Evolutionary conservation across 2,113 vertebrate species (phyloP).

Genomic region (Dermatemys mawii): DNA sequence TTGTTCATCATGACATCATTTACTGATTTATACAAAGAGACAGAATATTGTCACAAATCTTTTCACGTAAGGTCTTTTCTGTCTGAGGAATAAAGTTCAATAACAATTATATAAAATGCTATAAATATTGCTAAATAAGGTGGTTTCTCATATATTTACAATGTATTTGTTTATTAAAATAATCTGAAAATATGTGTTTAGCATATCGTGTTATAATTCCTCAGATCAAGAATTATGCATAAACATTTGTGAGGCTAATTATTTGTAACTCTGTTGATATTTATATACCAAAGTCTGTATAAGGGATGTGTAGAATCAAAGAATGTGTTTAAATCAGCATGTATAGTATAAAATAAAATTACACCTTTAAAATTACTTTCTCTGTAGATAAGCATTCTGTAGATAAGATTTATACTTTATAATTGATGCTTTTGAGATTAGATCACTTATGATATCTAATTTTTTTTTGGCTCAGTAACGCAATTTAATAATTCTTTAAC

Average conservation of each 20-base stretch:
- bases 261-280: background rate
- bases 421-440: background rate
- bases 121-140: background rate
- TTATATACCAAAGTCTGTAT: background rate
- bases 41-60: background rate
- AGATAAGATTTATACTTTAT: background rate
- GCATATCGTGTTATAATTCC: background rate
- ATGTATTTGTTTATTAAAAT: background rate
- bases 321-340: background rate
- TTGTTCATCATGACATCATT: constrained; percentile 9
- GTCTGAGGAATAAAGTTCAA: background rate
- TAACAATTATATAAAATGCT: background rate
- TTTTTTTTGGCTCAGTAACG: background rate
- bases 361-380: background rate
- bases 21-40: background rate
- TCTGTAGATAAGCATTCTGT: constrained; percentile 2
- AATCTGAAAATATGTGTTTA: background rate
- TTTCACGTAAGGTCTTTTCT: background rate
- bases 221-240: background rate
- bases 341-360: background rate
- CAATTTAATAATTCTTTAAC: background rate
- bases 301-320: background rate
- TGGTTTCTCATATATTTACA: background rate
- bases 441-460: background rate
- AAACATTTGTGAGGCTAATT: background rate